These are phyloP conservation scores for Albula goreensis DNA, from an alignment of 2,113 vertebrate genomes.

Conservation along the genomic window DNA sequence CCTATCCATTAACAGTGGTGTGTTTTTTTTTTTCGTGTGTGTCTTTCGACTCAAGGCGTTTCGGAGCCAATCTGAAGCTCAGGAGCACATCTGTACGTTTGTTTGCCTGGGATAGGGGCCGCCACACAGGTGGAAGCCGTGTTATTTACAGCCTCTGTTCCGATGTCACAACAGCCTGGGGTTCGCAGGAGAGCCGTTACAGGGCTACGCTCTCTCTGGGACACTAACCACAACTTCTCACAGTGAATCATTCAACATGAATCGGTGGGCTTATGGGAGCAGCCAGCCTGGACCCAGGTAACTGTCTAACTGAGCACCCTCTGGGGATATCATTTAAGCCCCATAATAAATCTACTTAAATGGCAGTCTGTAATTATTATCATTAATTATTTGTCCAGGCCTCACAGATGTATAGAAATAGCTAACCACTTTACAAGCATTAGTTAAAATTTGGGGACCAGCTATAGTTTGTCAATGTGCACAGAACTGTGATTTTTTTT, in stretches of 20 bases:
- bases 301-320: conserved; percentile 67
- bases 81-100: conserved; percentile 67
- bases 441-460: too few relatives aligned
- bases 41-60: conserved; percentile 66
- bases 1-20: conserved; percentile 92
- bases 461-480: too few relatives aligned
- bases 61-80: conserved; percentile 81
- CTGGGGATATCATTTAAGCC: conserved; percentile 22
- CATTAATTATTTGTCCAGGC: too few relatives aligned
- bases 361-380: neutral
- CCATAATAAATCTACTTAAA: conserved; percentile 28
- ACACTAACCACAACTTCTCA: conserved; percentile 60
- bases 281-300: conserved; percentile 57
- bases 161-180: conserved; percentile 52
- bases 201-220: conserved; percentile 54
- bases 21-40: conserved; percentile 68
- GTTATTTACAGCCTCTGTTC: conserved; percentile 81
- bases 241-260: conserved; percentile 55
- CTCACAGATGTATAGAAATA: too few relatives aligned
- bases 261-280: conserved; percentile 56
- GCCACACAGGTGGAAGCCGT: conserved; percentile 87
- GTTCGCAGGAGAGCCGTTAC: conserved; percentile 62
- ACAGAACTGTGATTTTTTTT: too few relatives aligned
- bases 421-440: neutral
- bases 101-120: conserved; percentile 63